Evolutionary conservation across 2,888 invertebrate genomes (phyloP).

Genomic region (Diarsia brunnea): DNA sequence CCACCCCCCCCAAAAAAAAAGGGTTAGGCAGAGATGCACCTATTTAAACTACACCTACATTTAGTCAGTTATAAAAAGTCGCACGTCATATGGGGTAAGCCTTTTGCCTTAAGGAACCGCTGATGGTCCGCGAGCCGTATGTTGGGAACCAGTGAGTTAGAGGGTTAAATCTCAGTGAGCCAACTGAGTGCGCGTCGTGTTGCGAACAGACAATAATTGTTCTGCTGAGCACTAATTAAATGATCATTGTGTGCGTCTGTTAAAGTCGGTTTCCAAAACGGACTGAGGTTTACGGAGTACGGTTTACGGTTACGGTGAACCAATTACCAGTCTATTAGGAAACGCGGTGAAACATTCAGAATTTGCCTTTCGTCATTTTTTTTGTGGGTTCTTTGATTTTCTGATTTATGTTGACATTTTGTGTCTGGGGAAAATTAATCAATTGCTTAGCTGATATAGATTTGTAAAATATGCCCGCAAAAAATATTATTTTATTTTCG

Average conservation of each 20-base stretch:
- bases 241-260: constrained; percentile 37
- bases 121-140: neutral
- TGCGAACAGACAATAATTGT: constrained; percentile 24
- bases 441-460: neutral
- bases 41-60: neutral
- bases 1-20: too few species aligned
- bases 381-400: neutral
- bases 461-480: neutral
- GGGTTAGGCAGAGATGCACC: neutral
- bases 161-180: constrained; percentile 41
- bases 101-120: neutral
- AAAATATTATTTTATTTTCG: too few species aligned
- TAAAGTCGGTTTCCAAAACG: constrained; percentile 12
- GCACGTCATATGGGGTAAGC: neutral
- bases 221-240: constrained; percentile 42
- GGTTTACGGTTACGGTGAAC: neutral
- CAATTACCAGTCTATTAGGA: constrained; percentile 3
- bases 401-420: neutral
- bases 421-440: neutral
- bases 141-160: neutral
- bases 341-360: neutral
- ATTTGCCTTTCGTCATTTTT: neutral
- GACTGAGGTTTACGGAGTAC: neutral
- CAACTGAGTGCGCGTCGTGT: constrained; percentile 23
- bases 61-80: neutral